phyloP scores from a whole-genome alignment of 2,888 invertebrate species.

The Miltochrista miniata region DNA sequence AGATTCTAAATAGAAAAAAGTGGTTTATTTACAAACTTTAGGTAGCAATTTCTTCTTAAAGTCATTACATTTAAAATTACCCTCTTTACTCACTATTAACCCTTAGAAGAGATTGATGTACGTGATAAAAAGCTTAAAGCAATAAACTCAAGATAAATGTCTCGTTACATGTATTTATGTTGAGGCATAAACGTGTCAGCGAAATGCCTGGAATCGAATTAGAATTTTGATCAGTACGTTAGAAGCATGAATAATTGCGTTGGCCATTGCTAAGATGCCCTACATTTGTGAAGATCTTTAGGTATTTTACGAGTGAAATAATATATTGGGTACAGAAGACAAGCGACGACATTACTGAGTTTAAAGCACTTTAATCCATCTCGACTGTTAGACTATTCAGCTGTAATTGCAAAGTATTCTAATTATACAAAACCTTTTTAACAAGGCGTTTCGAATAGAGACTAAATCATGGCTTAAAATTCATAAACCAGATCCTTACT shows the following conservation, averaged over 20 bases:
- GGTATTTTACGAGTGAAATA: not conserved
- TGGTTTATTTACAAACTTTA: too few relatives aligned
- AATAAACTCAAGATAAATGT: slow-evolving; percentile 10
- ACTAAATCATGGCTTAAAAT: too few relatives aligned
- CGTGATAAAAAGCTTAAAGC: slow-evolving; percentile 3
- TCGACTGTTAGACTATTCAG: not conserved
- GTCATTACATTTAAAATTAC: not conserved
- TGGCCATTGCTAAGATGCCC: not conserved
- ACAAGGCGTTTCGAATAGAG: too few relatives aligned
- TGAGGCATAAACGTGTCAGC: slow-evolving; percentile 6
- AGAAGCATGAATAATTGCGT: slow-evolving; percentile 4
- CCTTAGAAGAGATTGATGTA: slow-evolving; percentile 3
- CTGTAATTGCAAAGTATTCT: not conserved
- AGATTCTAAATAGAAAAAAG: too few relatives aligned
- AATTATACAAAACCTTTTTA: not conserved
- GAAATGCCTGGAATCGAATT: slow-evolving; percentile 5
- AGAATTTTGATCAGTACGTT: slow-evolving; percentile 9
- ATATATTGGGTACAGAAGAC: not conserved
- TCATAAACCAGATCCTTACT: too few relatives aligned
- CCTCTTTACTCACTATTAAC: not conserved
- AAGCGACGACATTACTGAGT: not conserved
- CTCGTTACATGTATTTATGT: slow-evolving; percentile 22
- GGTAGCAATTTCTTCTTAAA: not conserved
- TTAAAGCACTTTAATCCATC: not conserved
- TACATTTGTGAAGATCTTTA: not conserved